Conservation (phyloP, 2,113 vertebrate species). For the Anoura caudifer region DNA sequence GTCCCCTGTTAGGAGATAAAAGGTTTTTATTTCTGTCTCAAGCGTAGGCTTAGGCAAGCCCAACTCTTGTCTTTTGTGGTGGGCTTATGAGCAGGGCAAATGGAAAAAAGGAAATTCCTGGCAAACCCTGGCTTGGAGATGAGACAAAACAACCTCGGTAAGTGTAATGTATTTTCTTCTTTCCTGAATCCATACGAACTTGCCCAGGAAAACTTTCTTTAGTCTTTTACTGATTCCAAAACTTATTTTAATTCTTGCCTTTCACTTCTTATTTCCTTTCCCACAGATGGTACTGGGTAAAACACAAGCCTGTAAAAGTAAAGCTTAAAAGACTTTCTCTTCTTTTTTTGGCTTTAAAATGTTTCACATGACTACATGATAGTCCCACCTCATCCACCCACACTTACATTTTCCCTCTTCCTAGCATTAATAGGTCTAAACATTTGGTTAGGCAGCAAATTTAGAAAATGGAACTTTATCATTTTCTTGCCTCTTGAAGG, state of each 20-base stretch:
- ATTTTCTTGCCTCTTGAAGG: neutral
- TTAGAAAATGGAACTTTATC: slow-evolving; percentile 22
- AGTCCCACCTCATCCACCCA: slow-evolving; percentile 61
- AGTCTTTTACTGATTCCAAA: slow-evolving; percentile 69
- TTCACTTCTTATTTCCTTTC: slow-evolving; percentile 71
- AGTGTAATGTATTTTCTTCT: slow-evolving; percentile 39
- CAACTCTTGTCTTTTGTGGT: slow-evolving; percentile 62
- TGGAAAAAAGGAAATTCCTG: slow-evolving; percentile 72
- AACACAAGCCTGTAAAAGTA: slow-evolving; percentile 72
- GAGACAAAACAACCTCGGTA: slow-evolving; percentile 54
- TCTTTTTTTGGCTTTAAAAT: slow-evolving; percentile 69
- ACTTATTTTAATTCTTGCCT: slow-evolving; percentile 74
- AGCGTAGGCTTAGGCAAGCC: slow-evolving; percentile 55
- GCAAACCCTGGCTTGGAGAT: slow-evolving; percentile 62
- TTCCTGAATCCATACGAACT: slow-evolving; percentile 53
- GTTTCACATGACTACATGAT: slow-evolving; percentile 56
- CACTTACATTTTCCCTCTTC: slow-evolving; percentile 61
- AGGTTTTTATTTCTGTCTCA: slow-evolving; percentile 67
- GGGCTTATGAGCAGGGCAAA: slow-evolving; percentile 51
- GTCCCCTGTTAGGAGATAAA: slow-evolving; percentile 1
- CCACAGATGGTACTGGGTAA: slow-evolving; percentile 73
- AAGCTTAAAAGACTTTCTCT: slow-evolving; percentile 65
- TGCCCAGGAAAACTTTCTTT: slow-evolving; percentile 69
- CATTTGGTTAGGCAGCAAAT: slow-evolving; percentile 31
- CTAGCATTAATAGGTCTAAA: slow-evolving; percentile 49